These are phyloP conservation scores for Venusia cambrica DNA, from an alignment of 2,888 invertebrate species.

Conservation along the genomic window DNA sequence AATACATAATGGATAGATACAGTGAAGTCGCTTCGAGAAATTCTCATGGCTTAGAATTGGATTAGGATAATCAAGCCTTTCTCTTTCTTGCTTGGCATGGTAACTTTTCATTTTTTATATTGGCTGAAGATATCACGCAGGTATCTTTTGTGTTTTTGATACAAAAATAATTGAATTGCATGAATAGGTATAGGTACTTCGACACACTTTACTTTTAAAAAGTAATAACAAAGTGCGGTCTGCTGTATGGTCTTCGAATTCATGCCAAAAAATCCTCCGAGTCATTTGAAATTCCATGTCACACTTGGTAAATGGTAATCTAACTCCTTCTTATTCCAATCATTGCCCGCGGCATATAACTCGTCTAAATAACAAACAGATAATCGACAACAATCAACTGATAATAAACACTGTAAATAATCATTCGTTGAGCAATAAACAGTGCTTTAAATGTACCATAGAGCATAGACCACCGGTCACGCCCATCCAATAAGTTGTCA, in stretches of 20 bases:
- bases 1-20: conserved; percentile 68
- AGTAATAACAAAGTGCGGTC: too few relatives aligned
- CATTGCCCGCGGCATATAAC: background rate
- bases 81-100: too few relatives aligned
- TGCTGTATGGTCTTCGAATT: too few relatives aligned
- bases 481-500: conserved; percentile 45
- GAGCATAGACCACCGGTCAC: conserved; percentile 39
- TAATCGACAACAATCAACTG: conserved; percentile 11
- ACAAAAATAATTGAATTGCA: too few relatives aligned
- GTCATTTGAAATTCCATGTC: too few relatives aligned
- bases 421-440: conserved; percentile 14
- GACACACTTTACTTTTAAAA: too few relatives aligned
- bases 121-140: too few relatives aligned
- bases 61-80: conserved; percentile 18
- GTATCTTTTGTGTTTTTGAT: too few relatives aligned
- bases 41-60: conserved; percentile 43
- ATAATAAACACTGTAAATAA: conserved; percentile 17
- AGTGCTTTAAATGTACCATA: conserved; percentile 17
- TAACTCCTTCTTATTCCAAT: conserved; percentile 6
- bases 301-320: background rate
- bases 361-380: conserved; percentile 9
- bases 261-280: too few relatives aligned
- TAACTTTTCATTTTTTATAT: too few relatives aligned
- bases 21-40: conserved; percentile 41
- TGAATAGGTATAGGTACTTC: too few relatives aligned